A percentile compares a stretch with the other conserved stretches of the same genome.
Evolutionary conservation across 2,797 vertebrate genomes (phyloP).

Genomic region (Clarias fuscus): DNA sequence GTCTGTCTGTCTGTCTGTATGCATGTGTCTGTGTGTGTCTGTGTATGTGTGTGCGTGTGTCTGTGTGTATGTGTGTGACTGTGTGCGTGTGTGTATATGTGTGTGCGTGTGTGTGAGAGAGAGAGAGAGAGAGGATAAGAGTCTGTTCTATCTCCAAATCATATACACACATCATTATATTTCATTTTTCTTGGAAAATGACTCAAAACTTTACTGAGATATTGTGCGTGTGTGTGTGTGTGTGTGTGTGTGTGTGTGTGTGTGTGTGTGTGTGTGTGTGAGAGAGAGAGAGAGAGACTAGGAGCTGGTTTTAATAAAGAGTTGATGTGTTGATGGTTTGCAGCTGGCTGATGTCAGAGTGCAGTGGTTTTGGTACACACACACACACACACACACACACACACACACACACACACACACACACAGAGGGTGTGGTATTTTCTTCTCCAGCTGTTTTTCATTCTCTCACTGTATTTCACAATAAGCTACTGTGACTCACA

Average conservation of each 20-base stretch:
- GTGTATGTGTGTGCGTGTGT: too few species aligned
- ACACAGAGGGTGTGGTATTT: constrained; percentile 16
- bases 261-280: neutral
- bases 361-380: constrained; percentile 32
- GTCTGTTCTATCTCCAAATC: neutral
- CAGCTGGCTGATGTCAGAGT: constrained; percentile 32
- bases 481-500: constrained; percentile 1
- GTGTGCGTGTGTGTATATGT: too few species aligned
- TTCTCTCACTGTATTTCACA: neutral
- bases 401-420: neutral
- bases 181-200: neutral
- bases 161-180: neutral
- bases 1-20: too few species aligned
- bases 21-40: too few species aligned
- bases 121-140: too few species aligned
- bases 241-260: neutral
- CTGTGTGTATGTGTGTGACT: too few species aligned
- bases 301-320: constrained; percentile 39
- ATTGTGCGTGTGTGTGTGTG: neutral
- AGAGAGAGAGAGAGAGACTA: neutral
- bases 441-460: constrained; percentile 23
- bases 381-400: constrained; percentile 33
- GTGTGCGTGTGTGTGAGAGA: too few species aligned
- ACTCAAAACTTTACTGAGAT: neutral
- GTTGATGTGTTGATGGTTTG: constrained; percentile 15